Percentiles rank a stretch among this genome's conserved stretches.
Conservation (phyloP, 2,797 vertebrate genomes). For the Scyliorhinus canicula region DNA sequence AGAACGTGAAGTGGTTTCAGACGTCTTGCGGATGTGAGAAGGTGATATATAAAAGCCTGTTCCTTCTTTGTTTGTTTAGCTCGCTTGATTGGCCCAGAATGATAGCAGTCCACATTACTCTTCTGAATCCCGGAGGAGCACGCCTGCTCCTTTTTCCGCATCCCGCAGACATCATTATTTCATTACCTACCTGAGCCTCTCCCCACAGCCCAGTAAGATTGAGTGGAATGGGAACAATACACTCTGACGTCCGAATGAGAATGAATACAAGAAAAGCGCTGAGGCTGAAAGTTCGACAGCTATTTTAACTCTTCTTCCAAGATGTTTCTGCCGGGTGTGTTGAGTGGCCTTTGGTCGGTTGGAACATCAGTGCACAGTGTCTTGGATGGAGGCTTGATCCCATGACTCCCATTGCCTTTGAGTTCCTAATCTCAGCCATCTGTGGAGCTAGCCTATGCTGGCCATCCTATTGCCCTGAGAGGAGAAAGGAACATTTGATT, state of each 20-base stretch:
- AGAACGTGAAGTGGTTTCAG: neutral
- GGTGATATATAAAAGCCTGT: neutral
- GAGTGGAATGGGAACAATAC: neutral
- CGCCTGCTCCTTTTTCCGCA: no score
- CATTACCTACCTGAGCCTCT: neutral
- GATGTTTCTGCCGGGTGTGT: neutral
- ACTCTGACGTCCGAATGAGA: neutral
- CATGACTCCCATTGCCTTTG: neutral
- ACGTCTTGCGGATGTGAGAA: neutral
- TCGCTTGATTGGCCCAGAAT: neutral
- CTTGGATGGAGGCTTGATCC: neutral
- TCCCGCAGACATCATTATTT: neutral
- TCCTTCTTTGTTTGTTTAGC: neutral
- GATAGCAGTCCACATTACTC: neutral
- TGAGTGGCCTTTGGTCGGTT: neutral
- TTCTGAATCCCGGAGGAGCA: neutral
- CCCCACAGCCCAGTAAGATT: neutral
- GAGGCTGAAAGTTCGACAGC: neutral
- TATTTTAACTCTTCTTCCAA: neutral
- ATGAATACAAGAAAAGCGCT: neutral
- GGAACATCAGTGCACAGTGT: neutral
- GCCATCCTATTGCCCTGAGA: neutral
- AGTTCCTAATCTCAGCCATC: neutral
- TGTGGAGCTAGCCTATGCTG: neutral
- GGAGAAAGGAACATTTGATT: neutral